Base-by-base conservation (phyloP, 2,113 vertebrate genomes). In the Stictonetta naevosa region DNA sequence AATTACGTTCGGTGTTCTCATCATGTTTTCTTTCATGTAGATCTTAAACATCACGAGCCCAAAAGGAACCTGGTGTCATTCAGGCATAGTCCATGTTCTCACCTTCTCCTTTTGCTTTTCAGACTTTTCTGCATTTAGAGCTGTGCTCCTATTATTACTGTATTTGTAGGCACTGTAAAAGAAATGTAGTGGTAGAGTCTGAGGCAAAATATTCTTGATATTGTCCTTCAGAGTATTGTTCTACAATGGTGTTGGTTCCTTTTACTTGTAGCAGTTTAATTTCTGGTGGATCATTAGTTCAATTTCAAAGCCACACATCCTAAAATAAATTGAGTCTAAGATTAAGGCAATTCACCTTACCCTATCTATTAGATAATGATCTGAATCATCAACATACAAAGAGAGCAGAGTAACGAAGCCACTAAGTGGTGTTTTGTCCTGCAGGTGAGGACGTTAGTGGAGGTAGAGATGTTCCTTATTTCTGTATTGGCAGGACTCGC, bases 91-190 rank as follows among this genome's bases (percentile, higher is more conserved):
- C 66, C 40, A 21, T 83, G 82, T 90, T 89, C 26, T 73, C 80
- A 58, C 75, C 81, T 88, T 95, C 62, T 96, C 34, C 28, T 13
- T 44, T 92, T 85, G 50, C 88, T 93, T 96, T 96, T 94, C 88
- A 95, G 53, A 68, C 60, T 95, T 76, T 63, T 52, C 58, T 62
- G 8, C 13, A 11, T 71, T 78, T 63, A 36, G 56, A 92, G 34
- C 25, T 96, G 50, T 87, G 91, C 36, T 92, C 13, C 7, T 46
- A 48, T 68, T 56, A 48, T 42, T 83, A 46, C 20, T 66, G 40
- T 90, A 82, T 95, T 72, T 78, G 81, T 86, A 92, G 83, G 75
- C 60, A 88, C 59, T 92, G 83, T 50, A 58, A 95, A 92, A 97
- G 76, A 78, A 83, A 84, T 29, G 56, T 22, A 64, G 13, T 91